phyloP scores from a whole-genome alignment of 1,140 invertebrate species.

The Neotoxoptera formosana region DNA sequence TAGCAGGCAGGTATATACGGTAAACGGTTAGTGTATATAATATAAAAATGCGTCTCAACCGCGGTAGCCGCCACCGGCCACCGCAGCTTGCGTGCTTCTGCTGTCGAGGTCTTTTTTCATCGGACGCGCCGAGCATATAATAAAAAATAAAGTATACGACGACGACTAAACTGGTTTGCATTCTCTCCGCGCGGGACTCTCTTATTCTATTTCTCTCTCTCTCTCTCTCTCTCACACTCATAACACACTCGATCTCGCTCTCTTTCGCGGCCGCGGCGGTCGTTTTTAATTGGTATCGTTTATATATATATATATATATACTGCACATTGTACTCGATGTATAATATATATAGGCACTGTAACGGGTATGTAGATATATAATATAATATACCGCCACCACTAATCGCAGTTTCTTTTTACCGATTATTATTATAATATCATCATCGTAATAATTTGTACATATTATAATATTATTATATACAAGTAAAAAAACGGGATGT shows the following conservation, averaged over 20 bases:
- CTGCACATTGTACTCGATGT: background rate
- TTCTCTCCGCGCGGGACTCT: conserved; percentile 7
- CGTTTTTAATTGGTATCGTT: conserved; percentile 47
- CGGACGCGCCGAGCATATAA: background rate
- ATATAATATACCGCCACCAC: no score
- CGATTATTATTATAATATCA: background rate
- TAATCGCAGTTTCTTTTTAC: background rate
- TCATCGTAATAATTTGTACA: background rate
- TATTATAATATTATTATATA: background rate
- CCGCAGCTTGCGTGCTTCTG: background rate
- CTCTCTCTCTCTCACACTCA: no score
- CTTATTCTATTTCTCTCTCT: background rate
- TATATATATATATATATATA: background rate
- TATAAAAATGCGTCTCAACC: conserved; percentile 10
- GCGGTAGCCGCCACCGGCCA: conserved; percentile 2
- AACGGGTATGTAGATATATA: background rate
- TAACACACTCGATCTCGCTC: background rate
- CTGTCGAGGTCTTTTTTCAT: background rate
- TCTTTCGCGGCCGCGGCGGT: conserved; percentile 8
- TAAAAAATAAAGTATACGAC: background rate
- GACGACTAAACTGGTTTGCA: conserved; percentile 52
- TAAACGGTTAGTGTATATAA: background rate
- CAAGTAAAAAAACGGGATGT: background rate
- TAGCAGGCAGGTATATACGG: background rate
- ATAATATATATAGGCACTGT: background rate